Percentiles rank a stretch among this genome's conserved stretches.
phyloP scores from a whole-genome alignment of 2,888 invertebrate species.

The Cremastobaeus sp. region DNA sequence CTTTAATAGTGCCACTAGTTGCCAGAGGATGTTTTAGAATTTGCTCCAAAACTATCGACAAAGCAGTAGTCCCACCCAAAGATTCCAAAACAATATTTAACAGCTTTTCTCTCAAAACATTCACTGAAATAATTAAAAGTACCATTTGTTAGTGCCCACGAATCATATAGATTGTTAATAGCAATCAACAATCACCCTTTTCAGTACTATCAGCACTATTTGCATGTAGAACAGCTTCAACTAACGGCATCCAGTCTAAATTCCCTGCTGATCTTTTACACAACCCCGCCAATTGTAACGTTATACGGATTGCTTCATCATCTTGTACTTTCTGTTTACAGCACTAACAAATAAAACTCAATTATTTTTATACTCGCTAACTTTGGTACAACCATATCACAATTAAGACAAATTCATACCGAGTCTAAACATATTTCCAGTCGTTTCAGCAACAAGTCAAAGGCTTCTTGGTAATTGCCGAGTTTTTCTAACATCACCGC shows the following conservation, averaged over 20 bases:
- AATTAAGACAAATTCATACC: no score
- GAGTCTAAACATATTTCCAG: slow-evolving; percentile 72
- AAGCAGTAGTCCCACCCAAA: slow-evolving; percentile 75
- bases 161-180: neutral
- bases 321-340: slow-evolving; percentile 62
- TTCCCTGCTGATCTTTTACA: slow-evolving; percentile 75
- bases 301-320: slow-evolving; percentile 67
- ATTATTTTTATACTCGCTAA: slow-evolving; percentile 15
- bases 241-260: slow-evolving; percentile 76
- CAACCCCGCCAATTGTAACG: slow-evolving; percentile 71
- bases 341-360: slow-evolving; percentile 27
- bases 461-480: slow-evolving; percentile 86
- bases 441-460: slow-evolving; percentile 81
- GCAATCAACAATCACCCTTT: slow-evolving; percentile 60
- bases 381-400: no score
- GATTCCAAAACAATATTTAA: slow-evolving; percentile 74
- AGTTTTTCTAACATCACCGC: slow-evolving; percentile 87
- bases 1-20: slow-evolving; percentile 81
- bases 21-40: slow-evolving; percentile 80
- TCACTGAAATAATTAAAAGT: slow-evolving; percentile 62
- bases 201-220: slow-evolving; percentile 67
- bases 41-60: slow-evolving; percentile 81
- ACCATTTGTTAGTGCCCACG: neutral
- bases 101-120: slow-evolving; percentile 71
- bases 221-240: slow-evolving; percentile 72